Evolutionary conservation across 1,140 invertebrate genomes (phyloP).

Genomic region (Ooceraea biroi): DNA sequence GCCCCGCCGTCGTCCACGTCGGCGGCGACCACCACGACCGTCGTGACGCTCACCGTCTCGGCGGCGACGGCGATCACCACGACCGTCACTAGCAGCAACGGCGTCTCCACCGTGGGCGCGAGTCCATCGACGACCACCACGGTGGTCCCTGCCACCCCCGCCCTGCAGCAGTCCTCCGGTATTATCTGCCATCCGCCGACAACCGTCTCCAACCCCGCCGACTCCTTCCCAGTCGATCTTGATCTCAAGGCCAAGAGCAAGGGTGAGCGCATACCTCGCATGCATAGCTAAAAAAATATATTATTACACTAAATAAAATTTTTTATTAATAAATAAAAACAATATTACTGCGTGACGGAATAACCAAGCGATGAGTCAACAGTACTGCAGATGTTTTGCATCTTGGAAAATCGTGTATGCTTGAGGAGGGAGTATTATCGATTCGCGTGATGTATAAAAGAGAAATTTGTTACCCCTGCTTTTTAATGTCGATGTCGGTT

Average conservation of each 20-base stretch:
- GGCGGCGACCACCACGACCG: conserved; percentile 47
- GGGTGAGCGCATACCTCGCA: conserved; percentile 70
- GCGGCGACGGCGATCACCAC: conserved; percentile 49
- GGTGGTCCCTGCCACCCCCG: conserved; percentile 21
- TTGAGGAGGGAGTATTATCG: no score
- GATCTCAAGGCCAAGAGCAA: conserved; percentile 79
- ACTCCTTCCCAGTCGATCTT: conserved; percentile 75
- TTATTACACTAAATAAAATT: not conserved
- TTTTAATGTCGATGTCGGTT: not conserved
- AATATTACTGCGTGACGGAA: no score
- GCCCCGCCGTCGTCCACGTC: conserved; percentile 66
- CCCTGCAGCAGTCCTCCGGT: conserved; percentile 71
- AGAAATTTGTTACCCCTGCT: not conserved
- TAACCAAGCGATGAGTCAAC: not conserved
- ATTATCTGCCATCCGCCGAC: conserved; percentile 79
- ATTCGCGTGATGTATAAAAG: not conserved
- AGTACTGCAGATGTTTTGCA: not conserved
- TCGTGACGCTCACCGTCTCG: conserved; percentile 60
- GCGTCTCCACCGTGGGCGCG: conserved; percentile 58
- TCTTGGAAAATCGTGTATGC: not conserved
- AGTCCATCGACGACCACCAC: conserved; percentile 70
- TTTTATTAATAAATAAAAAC: no score
- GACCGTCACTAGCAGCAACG: conserved; percentile 64
- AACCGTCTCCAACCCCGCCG: conserved; percentile 63
- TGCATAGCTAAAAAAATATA: not conserved